Conservation (phyloP, 2,888 invertebrate species). For the Xestia xanthographa region DNA sequence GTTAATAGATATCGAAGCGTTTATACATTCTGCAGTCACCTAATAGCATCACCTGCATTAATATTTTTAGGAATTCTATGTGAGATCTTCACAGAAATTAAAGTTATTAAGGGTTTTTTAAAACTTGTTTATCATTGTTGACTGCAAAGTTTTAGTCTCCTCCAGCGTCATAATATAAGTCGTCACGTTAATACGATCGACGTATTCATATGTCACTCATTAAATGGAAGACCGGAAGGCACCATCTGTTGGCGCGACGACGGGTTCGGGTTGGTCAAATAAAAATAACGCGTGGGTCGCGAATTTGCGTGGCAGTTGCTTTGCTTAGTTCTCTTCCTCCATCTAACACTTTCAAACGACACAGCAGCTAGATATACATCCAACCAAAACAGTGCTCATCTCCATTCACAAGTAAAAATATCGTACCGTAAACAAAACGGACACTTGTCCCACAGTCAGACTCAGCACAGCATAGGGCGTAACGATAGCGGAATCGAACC, state of each 20-base stretch:
- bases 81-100: neutral
- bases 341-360: neutral
- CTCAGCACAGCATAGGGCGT: constrained; percentile 66
- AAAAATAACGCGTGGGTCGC: neutral
- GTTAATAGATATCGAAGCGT: neutral
- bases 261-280: neutral
- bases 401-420: constrained; percentile 11
- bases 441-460: constrained; percentile 58
- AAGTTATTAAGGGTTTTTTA: neutral
- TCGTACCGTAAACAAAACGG: constrained; percentile 52
- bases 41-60: neutral
- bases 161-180: neutral
- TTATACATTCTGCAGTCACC: neutral
- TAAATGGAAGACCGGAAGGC: neutral
- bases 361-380: neutral
- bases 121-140: neutral
- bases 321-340: neutral
- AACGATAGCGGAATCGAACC: constrained; percentile 85
- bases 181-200: neutral
- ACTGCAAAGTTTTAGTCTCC: neutral
- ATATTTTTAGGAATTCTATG: neutral
- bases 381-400: neutral
- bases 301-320: neutral
- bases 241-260: neutral
- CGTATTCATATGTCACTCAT: neutral